phyloP scores from a whole-genome alignment of 2,888 invertebrate genomes.

The Xestia ashworthii region DNA sequence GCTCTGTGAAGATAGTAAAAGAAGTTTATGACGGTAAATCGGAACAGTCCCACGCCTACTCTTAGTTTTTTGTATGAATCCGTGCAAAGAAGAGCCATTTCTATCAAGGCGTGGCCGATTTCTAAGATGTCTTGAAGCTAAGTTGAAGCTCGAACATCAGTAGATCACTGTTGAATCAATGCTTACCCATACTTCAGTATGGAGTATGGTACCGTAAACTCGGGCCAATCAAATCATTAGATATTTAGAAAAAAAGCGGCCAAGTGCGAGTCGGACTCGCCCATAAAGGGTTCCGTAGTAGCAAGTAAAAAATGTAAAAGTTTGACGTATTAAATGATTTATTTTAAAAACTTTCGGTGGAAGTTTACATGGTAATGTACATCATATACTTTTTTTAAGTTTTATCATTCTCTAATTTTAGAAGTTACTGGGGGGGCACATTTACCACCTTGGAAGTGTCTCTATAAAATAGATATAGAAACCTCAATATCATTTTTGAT shows the following conservation, averaged over 20 bases:
- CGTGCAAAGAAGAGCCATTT: not conserved
- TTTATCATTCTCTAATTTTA: no score
- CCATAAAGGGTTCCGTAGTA: no score
- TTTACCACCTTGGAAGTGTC: no score
- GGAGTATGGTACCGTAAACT: not conserved
- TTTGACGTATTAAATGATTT: no score
- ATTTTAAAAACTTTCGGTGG: no score
- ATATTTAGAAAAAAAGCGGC: not conserved
- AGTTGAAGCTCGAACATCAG: not conserved
- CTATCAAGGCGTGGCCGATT: not conserved
- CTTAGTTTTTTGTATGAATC: not conserved
- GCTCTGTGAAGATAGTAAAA: constrained; percentile 70
- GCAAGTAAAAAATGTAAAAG: no score
- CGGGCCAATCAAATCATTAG: not conserved
- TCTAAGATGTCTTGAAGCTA: not conserved
- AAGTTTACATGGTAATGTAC: no score
- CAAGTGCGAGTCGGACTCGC: no score
- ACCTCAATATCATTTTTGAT: no score
- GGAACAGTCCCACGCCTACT: not conserved
- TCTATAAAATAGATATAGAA: no score
- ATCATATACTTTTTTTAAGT: no score
- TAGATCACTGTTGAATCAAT: not conserved
- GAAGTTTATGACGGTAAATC: not conserved
- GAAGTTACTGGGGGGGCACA: no score
- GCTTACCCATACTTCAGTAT: not conserved